phyloP scores from a whole-genome alignment of 2,113 vertebrate genomes.

The Coreoperca whiteheadi region DNA sequence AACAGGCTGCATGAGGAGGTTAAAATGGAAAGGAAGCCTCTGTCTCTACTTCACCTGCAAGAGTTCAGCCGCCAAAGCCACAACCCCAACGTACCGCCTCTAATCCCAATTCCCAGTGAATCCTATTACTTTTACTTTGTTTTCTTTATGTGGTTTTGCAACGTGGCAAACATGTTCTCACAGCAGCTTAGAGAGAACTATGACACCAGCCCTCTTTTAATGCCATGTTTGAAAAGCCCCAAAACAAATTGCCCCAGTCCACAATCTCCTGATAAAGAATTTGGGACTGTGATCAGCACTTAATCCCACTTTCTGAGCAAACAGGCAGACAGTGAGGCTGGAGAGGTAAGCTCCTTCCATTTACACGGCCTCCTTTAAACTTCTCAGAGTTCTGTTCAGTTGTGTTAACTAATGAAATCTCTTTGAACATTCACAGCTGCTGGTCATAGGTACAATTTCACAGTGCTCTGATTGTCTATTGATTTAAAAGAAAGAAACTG shows the following conservation, averaged over 20 bases:
- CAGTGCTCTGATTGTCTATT: slow-evolving; percentile 36
- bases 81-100: slow-evolving; percentile 29
- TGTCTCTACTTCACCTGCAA: slow-evolving; percentile 33
- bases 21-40: not conserved
- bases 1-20: not conserved
- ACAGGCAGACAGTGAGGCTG: slow-evolving; percentile 65
- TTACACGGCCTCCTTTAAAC: slow-evolving; percentile 64
- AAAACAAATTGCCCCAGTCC: slow-evolving; percentile 72
- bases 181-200: slow-evolving; percentile 68
- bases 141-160: slow-evolving; percentile 45
- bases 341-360: slow-evolving; percentile 72
- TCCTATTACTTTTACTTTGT: slow-evolving; percentile 24
- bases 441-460: slow-evolving; percentile 55
- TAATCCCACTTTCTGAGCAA: slow-evolving; percentile 77
- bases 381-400: slow-evolving; percentile 53
- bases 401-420: slow-evolving; percentile 75
- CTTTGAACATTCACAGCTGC: slow-evolving; percentile 67
- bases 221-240: slow-evolving; percentile 68
- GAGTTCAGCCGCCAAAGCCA: slow-evolving; percentile 15
- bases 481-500: not conserved
- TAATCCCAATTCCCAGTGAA: slow-evolving; percentile 52
- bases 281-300: slow-evolving; percentile 52
- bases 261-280: slow-evolving; percentile 78
- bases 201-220: slow-evolving; percentile 68
- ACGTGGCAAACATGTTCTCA: slow-evolving; percentile 69